Base-by-base conservation (phyloP, 2,888 invertebrate genomes). In the Zelleria hepariella region DNA sequence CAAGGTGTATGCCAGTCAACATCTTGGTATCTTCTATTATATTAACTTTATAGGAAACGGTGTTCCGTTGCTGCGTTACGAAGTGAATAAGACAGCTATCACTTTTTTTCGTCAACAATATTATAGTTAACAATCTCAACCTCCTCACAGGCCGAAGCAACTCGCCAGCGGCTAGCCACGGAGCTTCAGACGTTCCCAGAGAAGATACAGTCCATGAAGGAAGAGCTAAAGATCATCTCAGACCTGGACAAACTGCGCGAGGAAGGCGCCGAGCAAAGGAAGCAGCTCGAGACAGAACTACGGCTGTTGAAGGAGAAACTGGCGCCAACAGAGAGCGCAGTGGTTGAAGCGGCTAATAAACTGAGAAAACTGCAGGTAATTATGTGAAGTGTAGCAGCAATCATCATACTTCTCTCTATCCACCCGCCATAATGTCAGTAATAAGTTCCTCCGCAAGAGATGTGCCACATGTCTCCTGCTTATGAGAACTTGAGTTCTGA, bases 111-210 rank as follows among this genome's bases (percentile, higher is more conserved):
- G n/a, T n/a, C n/a, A n/a, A n/a, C n/a, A n/a, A n/a, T n/a, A n/a
- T n/a, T n/a, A 10, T 15, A 8, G 5, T 18, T 49, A 49, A 49
- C 49, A 18, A 5, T n/a, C 15, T 49, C 7, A 10, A 18, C n/a
- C n/a, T 58, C 26, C 60, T 67, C 68, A 49, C 61, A 89, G 89
- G 85, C 80, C 1, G 86, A 89, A 70, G 71, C 78, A 1, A 83
- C 90, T 1, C 82, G 90, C 21, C 82, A 86, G 62, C 83, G 89
- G 2, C 73, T 91, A 2, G 86, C 81, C 5, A 76, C 80, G 0
- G 90, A 93, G 82, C 86, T 94, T 27, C 91, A 92, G 67, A 92
- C 93, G 55, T 77, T 94, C 61, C 93, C 94, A 59, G 91, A 91
- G 58, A 94, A 93, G 75, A 92, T 94, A 21, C 87, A 80, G 61